A percentile compares a stretch with the other conserved stretches of the same genome.
Evolutionary conservation across 2,113 vertebrate species (phyloP).

Genomic region (Anguilla rostrata): DNA sequence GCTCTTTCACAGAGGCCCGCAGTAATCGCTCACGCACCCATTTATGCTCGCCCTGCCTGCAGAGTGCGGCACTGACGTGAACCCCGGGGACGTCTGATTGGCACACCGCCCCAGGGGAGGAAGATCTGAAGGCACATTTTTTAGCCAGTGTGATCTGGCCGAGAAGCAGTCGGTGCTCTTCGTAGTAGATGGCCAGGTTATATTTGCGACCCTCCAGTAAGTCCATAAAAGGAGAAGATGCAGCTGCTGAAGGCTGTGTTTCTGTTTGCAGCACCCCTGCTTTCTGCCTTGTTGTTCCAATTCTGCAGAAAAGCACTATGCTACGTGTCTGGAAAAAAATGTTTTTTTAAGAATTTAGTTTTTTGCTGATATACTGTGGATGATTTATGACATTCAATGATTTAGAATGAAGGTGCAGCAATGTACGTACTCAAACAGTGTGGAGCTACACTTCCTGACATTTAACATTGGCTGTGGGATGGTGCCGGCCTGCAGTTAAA

Average conservation of each 20-base stretch:
- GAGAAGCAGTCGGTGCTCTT: not conserved
- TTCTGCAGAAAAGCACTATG: not conserved
- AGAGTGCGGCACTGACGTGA: not conserved
- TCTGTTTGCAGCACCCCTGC: no score
- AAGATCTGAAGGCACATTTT: not conserved
- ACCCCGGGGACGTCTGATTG: not conserved
- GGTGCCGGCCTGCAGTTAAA: not conserved
- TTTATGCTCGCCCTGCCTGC: no score
- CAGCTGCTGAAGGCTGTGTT: not conserved
- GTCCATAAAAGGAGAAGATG: not conserved
- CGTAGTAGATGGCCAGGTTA: not conserved
- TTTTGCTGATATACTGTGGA: not conserved
- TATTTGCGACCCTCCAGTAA: not conserved
- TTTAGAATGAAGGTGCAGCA: not conserved
- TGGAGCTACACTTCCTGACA: not conserved
- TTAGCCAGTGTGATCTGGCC: not conserved
- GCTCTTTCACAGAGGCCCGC: not conserved
- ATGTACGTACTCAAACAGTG: no score
- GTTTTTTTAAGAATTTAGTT: not conserved
- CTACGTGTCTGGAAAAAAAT: not conserved
- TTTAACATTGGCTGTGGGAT: not conserved
- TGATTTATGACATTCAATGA: no score
- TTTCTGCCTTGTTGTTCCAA: not conserved
- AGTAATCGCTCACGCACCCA: not conserved
- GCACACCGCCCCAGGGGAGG: not conserved